A percentile compares a stretch with the other conserved stretches of the same genome.
These are phyloP conservation scores for Endomychus coccineus DNA, from an alignment of 2,888 invertebrate genomes.

Conservation along the genomic window DNA sequence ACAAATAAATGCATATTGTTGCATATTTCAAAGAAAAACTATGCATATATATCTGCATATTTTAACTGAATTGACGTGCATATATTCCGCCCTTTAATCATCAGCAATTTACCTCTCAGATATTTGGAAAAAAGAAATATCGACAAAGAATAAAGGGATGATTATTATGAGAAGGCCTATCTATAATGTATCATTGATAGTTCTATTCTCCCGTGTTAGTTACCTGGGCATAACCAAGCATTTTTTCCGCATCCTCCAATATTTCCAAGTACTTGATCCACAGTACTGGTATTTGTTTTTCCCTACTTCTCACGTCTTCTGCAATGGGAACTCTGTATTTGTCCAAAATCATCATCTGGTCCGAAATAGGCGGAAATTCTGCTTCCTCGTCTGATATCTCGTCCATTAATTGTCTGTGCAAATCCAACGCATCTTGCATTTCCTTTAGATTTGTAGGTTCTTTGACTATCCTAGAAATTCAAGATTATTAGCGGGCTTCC, in stretches of 20 bases:
- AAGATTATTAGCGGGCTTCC: too few species aligned
- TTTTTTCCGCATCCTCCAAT: slow-evolving; percentile 64
- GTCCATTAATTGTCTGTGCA: slow-evolving; percentile 59
- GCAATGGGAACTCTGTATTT: slow-evolving; percentile 69
- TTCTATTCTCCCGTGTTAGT: slow-evolving; percentile 22
- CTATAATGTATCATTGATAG: too few species aligned
- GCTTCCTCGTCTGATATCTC: slow-evolving; percentile 59
- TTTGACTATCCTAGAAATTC: slow-evolving; percentile 47
- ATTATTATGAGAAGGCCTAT: too few species aligned
- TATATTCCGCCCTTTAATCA: too few species aligned
- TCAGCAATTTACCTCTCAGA: too few species aligned
- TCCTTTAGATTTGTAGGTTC: slow-evolving; percentile 69
- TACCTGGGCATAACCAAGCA: slow-evolving; percentile 64
- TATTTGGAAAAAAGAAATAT: too few species aligned
- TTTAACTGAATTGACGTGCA: too few species aligned
- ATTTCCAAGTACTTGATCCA: slow-evolving; percentile 67
- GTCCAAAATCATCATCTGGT: slow-evolving; percentile 62
- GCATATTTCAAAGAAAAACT: too few species aligned
- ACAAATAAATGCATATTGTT: too few species aligned
- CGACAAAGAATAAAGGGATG: too few species aligned
- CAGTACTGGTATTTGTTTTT: slow-evolving; percentile 52
- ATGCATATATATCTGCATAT: too few species aligned
- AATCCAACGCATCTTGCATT: slow-evolving; percentile 58
- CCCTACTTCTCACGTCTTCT: slow-evolving; percentile 50
- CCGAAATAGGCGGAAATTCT: slow-evolving; percentile 67